A percentile compares a stretch with the other conserved stretches of the same genome.
These are phyloP conservation scores for Bathynomus jamesi DNA, from an alignment of 1,140 invertebrate species.

Conservation along the genomic window DNA sequence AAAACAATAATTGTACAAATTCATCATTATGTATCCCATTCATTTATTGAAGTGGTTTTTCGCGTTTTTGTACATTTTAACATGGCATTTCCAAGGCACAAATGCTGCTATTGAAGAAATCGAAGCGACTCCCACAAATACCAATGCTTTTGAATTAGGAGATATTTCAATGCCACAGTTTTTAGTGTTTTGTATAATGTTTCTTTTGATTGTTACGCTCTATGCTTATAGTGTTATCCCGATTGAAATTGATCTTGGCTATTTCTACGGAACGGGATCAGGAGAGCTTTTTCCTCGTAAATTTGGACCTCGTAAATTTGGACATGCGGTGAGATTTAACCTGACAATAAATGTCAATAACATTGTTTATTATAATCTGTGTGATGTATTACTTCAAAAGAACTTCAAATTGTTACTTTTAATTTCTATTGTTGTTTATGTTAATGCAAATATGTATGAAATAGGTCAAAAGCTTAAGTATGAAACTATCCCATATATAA, in stretches of 20 bases:
- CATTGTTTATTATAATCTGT: too few species aligned
- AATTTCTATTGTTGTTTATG: too few species aligned
- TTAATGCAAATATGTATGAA: too few species aligned
- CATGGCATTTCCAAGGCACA: too few species aligned
- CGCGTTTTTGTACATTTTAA: too few species aligned
- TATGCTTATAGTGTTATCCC: slow-evolving; percentile 17
- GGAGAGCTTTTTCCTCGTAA: background rate
- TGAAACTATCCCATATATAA: too few species aligned
- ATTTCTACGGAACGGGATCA: background rate
- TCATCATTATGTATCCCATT: too few species aligned
- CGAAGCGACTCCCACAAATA: slow-evolving; percentile 16
- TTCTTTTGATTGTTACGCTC: slow-evolving; percentile 8
- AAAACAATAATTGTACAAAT: too few species aligned
- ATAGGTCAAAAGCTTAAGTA: too few species aligned
- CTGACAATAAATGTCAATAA: background rate
- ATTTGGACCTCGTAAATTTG: background rate
- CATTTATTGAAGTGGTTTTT: too few species aligned
- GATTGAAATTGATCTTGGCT: slow-evolving; percentile 14
- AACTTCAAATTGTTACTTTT: too few species aligned
- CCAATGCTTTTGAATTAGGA: slow-evolving; percentile 12
- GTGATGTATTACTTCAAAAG: too few species aligned
- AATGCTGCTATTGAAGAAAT: slow-evolving; percentile 15
- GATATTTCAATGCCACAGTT: slow-evolving; percentile 16
- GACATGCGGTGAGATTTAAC: background rate
- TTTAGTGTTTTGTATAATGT: slow-evolving; percentile 10